Conservation (phyloP, 2,113 vertebrate genomes). For the Chamaea fasciata region DNA sequence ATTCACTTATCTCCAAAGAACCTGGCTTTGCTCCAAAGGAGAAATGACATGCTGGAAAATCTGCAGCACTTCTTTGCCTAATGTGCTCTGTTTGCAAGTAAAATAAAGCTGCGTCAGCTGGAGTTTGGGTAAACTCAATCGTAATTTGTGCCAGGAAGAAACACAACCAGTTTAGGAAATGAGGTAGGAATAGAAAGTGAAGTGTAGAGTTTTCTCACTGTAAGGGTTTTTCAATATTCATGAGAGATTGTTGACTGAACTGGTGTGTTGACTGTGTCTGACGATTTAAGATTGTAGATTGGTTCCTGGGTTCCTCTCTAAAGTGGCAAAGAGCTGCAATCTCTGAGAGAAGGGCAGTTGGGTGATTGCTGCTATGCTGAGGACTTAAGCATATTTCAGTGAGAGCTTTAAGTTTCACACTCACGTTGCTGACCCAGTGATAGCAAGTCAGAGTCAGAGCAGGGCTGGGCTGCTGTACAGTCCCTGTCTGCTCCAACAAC, state of each 20-base stretch:
- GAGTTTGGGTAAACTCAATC: background rate
- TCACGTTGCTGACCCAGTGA: background rate
- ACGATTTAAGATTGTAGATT: background rate
- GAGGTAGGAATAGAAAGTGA: background rate
- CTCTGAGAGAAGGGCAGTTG: background rate
- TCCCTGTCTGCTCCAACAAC: background rate
- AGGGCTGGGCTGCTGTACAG: background rate
- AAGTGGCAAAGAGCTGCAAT: background rate
- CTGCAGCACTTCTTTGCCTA: background rate
- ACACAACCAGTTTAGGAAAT: background rate
- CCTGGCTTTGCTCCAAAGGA: background rate
- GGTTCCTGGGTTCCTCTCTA: background rate
- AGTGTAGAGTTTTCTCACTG: background rate
- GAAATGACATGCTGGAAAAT: background rate
- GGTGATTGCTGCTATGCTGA: background rate
- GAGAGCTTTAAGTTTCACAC: background rate
- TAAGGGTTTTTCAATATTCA: background rate
- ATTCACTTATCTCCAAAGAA: background rate
- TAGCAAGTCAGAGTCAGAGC: background rate
- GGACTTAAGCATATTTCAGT: background rate
- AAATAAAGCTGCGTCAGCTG: background rate
- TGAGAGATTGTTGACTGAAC: background rate
- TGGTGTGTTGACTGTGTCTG: background rate
- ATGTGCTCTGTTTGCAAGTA: background rate
- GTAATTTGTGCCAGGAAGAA: background rate